Conservation (phyloP, 2,888 invertebrate species). For the Eupithecia subfuscata region DNA sequence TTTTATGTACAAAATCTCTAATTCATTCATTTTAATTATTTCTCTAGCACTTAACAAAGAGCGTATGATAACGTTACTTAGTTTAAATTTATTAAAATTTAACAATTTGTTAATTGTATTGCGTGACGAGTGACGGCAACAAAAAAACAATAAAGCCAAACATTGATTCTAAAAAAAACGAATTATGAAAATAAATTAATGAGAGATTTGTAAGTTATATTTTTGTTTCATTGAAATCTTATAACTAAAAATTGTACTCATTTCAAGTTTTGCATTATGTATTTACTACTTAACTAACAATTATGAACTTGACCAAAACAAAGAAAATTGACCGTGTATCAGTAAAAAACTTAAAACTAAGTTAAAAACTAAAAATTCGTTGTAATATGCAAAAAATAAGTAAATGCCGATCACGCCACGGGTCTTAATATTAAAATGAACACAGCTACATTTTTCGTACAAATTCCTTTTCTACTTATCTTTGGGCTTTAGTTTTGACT, state of each 20-base stretch:
- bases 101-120: conserved; percentile 32
- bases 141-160: neutral
- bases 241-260: conserved; percentile 1
- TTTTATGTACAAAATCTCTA: conserved; percentile 75
- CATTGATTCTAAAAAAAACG: neutral
- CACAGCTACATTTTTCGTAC: conserved; percentile 50
- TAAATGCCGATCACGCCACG: conserved; percentile 70
- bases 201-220: neutral
- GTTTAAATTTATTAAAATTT: conserved; percentile 28
- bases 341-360: conserved; percentile 36
- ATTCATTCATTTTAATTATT: conserved; percentile 34
- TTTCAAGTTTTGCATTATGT: conserved; percentile 1
- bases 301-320: conserved; percentile 1
- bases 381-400: conserved; percentile 48
- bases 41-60: conserved; percentile 42
- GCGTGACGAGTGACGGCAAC: conserved; percentile 26
- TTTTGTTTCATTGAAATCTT: neutral
- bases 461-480: conserved; percentile 49
- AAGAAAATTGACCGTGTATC: neutral
- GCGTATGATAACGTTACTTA: conserved; percentile 34
- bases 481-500: conserved; percentile 56
- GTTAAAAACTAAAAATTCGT: conserved; percentile 54
- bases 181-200: neutral
- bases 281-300: neutral
- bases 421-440: conserved; percentile 53